Evolutionary conservation across 2,888 invertebrate species (phyloP), one percentile per base, ranked within the genome.

Genomic region (Anthoptus insignis): DNA sequence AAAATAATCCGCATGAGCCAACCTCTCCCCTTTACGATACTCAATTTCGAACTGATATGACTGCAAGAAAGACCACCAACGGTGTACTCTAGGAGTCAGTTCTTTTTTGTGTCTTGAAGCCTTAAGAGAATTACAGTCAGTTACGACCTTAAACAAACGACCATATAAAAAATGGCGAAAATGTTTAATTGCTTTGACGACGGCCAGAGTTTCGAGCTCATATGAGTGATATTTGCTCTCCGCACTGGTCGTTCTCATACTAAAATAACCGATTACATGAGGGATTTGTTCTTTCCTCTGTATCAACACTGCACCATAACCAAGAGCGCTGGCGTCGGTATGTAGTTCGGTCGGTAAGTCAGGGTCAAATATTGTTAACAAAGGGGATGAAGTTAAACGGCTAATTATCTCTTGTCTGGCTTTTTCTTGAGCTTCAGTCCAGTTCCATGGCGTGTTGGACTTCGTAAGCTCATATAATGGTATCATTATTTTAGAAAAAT

Each of bases 101-200:
- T 80, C 78, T 61, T 69, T 58, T 58, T 79, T 77, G n/a, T 74
- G 71, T 19, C 72, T 70, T 0, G 78, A 77, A 0, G 79, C 76
- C 60, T 77, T 79, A 0, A 80, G 52, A 0, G 76, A 71, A 16
- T 79, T 79, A 45, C 78, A 80, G 27, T 79, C 71, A 11, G 73
- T 71, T 8, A 73, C 49, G 8, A 72, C 59, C 37, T 58, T 65
- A 37, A 74, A 73, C 37, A 52, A 45, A 8, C 70, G 61, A 0
- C 72, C 73, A 32, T 73, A 70, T 0, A 79, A 54, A 37, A 66
- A 78, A 3, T 77, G 76, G 0, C 75, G 65, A 52, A 77, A 77
- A 53, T 79, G 74, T 57, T 79, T 76, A 0, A 77, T 59, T 0
- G 77, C 76, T 5, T 68, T 66, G 0, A 75, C 69, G 8, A 73